Evolutionary conservation across 2,888 invertebrate genomes (phyloP), one percentile per base, ranked within the genome.

Genomic region (Synergus japonicus): DNA sequence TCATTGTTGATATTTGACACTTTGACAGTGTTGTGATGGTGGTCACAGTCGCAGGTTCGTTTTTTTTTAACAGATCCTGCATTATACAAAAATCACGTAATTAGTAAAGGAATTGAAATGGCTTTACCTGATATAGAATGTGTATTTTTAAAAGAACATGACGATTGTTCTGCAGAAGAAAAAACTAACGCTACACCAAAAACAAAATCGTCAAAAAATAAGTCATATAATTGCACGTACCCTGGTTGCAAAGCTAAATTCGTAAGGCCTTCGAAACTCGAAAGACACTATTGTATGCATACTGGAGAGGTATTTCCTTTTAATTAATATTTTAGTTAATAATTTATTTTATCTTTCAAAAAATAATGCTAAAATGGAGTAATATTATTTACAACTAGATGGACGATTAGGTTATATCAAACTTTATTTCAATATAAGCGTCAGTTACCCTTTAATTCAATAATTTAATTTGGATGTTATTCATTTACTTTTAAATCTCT

Each of bases 271-370:
- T 46, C 18, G 22, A 44, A 46, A 22, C 46, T 69, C 13, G 22
- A 69, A 5, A 13, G 18, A 13, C 67, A 69, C 15, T 18, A 44
- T 13, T 69, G 67, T 15, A 69, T 69, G 67, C 67, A 69, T 29
- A 69, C 67, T 22, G 67, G 67, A 69, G 67, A 69, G 46, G 67
- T 69, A 69, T 46, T 46, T 46, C 9, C 7, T 66, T 22, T 10
- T 43, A n/a, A 18, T 18, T 43, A 1, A n/a, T 12, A 5, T 44
- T 67, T n/a, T 3, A n/a, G 10, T 43, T 66, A 7, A 15, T 15
- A 15, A 66, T n/a, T n/a, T n/a, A n/a, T n/a, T 64, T 64, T 4
- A 29, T 64, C 15, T 15, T 15, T 0, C 7, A 15, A 18, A 60
- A 60, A 60, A 1, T 60, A 60, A 22, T 18, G 10, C 58, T 2